Percentiles rank a stretch among this genome's conserved stretches.
These are phyloP conservation scores for Astyanax mexicanus DNA, from an alignment of 2,797 vertebrate genomes.

Conservation along the genomic window DNA sequence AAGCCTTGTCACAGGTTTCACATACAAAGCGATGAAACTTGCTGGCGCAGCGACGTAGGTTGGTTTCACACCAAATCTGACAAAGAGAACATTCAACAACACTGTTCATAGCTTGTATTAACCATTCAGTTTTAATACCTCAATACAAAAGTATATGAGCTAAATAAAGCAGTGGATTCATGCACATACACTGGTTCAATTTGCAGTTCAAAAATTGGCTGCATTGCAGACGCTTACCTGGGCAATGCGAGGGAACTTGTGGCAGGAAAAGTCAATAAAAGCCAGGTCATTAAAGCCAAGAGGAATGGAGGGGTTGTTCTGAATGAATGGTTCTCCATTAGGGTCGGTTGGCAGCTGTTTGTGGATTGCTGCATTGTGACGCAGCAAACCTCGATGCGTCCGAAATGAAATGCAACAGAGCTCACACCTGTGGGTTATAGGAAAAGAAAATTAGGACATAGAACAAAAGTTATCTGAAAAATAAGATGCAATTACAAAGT, in stretches of 20 bases:
- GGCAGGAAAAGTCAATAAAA: conserved; percentile 97
- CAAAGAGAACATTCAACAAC: background rate
- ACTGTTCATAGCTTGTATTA: background rate
- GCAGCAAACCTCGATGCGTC: conserved; percentile 89
- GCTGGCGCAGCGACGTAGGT: conserved; percentile 92
- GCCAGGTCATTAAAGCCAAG: conserved; percentile 96
- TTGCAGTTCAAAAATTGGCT: no score
- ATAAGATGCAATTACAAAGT: conserved; percentile 2
- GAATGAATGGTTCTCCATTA: conserved; percentile 92
- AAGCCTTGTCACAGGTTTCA: conserved; percentile 92
- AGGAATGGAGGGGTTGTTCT: conserved; percentile 96
- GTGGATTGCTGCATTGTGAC: conserved; percentile 92
- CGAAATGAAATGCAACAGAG: conserved; percentile 95
- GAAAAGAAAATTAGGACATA: conserved; percentile 5
- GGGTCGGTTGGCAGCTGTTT: conserved; percentile 93
- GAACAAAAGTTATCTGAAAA: background rate
- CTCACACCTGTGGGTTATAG: conserved; percentile 87
- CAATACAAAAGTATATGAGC: background rate
- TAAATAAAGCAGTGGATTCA: no score
- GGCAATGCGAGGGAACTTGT: conserved; percentile 93
- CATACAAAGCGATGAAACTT: conserved; percentile 95
- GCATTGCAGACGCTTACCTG: conserved; percentile 80
- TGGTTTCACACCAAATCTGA: conserved; percentile 97
- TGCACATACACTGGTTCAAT: no score
- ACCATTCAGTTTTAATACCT: background rate